Evolutionary conservation across 2,113 vertebrate genomes (phyloP).

Genomic region (Hipposideros armiger): DNA sequence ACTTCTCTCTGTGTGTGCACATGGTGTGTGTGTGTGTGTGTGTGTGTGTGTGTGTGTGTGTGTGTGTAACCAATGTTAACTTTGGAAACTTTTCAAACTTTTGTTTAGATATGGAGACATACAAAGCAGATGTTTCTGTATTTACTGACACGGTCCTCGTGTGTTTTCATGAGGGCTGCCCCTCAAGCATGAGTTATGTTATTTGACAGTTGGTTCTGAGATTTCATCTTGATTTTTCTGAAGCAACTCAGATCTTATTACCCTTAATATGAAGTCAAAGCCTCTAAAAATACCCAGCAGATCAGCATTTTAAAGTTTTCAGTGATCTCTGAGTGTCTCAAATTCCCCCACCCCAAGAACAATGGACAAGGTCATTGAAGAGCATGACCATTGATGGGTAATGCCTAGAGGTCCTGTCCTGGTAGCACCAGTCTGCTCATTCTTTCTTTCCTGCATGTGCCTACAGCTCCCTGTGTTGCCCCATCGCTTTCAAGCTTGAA

Average conservation of each 20-base stretch:
- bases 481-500: neutral
- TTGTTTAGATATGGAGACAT: constrained; percentile 33
- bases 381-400: rapidly evolving
- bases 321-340: neutral
- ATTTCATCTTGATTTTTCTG: constrained; percentile 65
- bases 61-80: neutral
- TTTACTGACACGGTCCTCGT: constrained; percentile 8
- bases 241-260: constrained; percentile 14
- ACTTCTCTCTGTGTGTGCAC: neutral
- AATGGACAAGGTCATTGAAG: rapidly evolving
- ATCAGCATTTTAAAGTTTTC: neutral
- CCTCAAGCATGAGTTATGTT: neutral
- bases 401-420: rapidly evolving
- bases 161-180: neutral
- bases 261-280: neutral
- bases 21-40: too few relatives aligned
- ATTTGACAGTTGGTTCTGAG: constrained; percentile 45
- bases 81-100: neutral
- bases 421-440: rapidly evolving
- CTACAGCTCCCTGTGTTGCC: rapidly evolving
- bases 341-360: neutral
- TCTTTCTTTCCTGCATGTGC: rapidly evolving
- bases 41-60: neutral
- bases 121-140: constrained; percentile 29
- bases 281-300: too few relatives aligned